A percentile compares a stretch with the other conserved stretches of the same genome.
Conservation (phyloP, 2,113 vertebrate species). For the Pollimyrus isidori region DNA sequence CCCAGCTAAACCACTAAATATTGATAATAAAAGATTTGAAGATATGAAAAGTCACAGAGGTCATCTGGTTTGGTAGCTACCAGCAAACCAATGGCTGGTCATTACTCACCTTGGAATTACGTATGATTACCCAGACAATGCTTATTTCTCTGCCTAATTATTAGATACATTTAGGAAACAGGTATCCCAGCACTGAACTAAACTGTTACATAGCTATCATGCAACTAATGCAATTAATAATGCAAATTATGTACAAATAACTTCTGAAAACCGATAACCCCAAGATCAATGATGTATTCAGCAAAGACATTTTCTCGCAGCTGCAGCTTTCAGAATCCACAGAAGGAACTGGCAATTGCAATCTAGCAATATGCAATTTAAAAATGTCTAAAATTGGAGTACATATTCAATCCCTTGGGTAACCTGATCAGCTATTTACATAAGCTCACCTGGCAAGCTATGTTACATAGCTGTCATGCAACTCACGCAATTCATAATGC, state of each 20-base stretch:
- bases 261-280: neutral
- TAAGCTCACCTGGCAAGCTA: too few species aligned
- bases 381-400: neutral
- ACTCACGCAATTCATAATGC: neutral
- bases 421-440: constrained; percentile 4
- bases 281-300: neutral
- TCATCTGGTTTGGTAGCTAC: neutral
- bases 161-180: neutral
- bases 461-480: neutral
- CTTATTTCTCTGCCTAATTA: neutral
- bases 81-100: neutral
- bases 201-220: neutral
- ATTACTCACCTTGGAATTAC: neutral
- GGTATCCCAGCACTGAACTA: neutral
- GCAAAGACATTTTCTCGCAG: neutral
- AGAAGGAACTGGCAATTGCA: neutral
- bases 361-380: neutral
- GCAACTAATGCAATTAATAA: neutral
- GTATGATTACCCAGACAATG: neutral
- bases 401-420: neutral
- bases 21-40: neutral
- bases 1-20: neutral
- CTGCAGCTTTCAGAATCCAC: neutral
- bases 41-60: neutral
- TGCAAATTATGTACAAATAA: neutral